Percentiles rank a stretch among this genome's conserved stretches.
These are phyloP conservation scores for Valencia hispanica DNA, from an alignment of 2,797 vertebrate species.

Conservation along the genomic window DNA sequence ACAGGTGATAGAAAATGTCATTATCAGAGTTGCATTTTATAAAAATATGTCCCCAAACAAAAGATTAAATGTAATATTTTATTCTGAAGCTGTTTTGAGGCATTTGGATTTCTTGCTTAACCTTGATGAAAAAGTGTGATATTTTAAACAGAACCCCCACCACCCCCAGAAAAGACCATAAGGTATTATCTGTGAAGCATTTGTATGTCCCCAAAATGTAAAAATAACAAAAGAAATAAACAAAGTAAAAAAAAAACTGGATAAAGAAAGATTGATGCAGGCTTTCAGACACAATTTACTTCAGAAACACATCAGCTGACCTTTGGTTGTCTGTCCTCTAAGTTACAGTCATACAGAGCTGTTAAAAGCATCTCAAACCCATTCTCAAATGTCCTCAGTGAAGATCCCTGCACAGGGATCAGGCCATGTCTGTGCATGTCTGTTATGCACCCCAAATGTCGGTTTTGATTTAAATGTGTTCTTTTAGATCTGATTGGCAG, in stretches of 20 bases:
- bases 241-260: conserved; percentile 1
- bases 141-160: background rate
- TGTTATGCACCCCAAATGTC: background rate
- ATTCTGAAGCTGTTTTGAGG: background rate
- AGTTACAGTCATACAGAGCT: background rate
- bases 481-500: background rate
- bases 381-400: background rate
- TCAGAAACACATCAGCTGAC: background rate
- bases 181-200: background rate
- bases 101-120: background rate
- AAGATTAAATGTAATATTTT: background rate
- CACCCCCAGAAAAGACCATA: background rate
- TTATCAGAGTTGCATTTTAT: background rate
- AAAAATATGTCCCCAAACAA: background rate
- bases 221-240: conserved; percentile 6
- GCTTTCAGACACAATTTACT: background rate
- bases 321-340: background rate
- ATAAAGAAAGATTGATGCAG: background rate
- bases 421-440: background rate
- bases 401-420: background rate
- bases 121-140: background rate
- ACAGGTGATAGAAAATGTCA: background rate
- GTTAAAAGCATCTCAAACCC: conserved; percentile 4
- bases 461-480: background rate
- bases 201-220: background rate